A percentile compares a stretch with the other conserved stretches of the same genome.
Conservation (phyloP, 2,888 invertebrate genomes). For the Eilema caniola region DNA sequence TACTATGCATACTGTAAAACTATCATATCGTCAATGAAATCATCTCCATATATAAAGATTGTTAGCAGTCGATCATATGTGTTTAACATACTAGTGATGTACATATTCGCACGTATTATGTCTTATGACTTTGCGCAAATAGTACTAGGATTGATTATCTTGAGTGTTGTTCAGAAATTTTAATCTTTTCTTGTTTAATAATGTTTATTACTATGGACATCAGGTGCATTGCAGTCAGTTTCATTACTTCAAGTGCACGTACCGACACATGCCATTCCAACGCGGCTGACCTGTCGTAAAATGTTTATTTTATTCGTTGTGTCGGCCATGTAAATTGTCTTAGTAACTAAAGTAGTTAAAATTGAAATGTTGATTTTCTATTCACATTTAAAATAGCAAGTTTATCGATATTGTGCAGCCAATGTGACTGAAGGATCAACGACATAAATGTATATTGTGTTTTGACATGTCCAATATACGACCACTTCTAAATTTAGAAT, state of each 20-base stretch:
- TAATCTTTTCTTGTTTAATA: neutral
- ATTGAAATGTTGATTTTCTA: conserved; percentile 22
- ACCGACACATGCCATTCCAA: conserved; percentile 42
- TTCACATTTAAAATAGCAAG: conserved; percentile 3
- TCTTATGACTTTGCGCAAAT: conserved; percentile 4
- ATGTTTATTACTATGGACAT: neutral
- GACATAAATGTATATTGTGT: neutral
- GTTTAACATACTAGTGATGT: conserved; percentile 34
- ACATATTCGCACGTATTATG: conserved; percentile 2
- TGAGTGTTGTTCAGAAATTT: neutral
- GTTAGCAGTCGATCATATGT: conserved; percentile 39
- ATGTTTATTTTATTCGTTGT: conserved; percentile 42
- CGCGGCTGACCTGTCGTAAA: conserved; percentile 48
- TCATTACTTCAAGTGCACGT: conserved; percentile 46
- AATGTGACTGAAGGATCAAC: neutral
- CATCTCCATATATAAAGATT: conserved; percentile 37
- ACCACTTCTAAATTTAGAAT: neutral
- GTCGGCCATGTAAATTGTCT: conserved; percentile 36
- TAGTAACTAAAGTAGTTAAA: conserved; percentile 22
- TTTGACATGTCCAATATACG: neutral
- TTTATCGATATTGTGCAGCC: conserved; percentile 11
- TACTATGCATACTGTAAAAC: conserved; percentile 5
- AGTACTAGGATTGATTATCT: neutral
- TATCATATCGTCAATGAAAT: conserved; percentile 33
- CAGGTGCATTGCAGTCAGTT: conserved; percentile 19